Evolutionary conservation across 1,140 invertebrate species (phyloP).

Genomic region (Drosophila novamexicana): DNA sequence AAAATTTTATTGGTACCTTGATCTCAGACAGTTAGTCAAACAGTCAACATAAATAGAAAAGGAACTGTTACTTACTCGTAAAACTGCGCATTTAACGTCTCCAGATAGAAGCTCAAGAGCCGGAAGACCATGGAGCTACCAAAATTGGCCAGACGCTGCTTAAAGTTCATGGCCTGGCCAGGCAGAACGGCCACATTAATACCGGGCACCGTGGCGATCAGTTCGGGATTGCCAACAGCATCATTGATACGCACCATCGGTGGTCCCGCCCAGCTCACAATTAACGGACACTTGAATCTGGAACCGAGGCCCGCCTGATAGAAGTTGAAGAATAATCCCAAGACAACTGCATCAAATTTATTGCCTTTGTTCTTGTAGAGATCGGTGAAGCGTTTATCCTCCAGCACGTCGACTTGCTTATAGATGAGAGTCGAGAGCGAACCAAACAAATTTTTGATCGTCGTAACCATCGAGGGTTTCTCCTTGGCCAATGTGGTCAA

Average conservation of each 20-base stretch:
- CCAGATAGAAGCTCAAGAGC: slow-evolving; percentile 13
- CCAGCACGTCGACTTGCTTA: slow-evolving; percentile 66
- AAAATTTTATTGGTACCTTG: too few species aligned
- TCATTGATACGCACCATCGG: slow-evolving; percentile 53
- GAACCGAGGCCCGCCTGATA: slow-evolving; percentile 64
- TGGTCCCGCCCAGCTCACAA: slow-evolving; percentile 58
- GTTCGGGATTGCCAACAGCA: slow-evolving; percentile 66
- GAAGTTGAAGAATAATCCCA: slow-evolving; percentile 71
- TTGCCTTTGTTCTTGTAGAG: slow-evolving; percentile 71
- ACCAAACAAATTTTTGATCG: slow-evolving; percentile 47
- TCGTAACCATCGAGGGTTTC: slow-evolving; percentile 55
- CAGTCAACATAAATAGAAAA: too few species aligned
- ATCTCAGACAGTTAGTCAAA: too few species aligned
- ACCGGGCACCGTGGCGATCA: slow-evolving; percentile 51
- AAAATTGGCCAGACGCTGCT: slow-evolving; percentile 54
- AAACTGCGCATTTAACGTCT: slow-evolving; percentile 31
- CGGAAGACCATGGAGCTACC: slow-evolving; percentile 23
- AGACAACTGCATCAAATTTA: slow-evolving; percentile 68
- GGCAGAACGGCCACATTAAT: slow-evolving; percentile 39
- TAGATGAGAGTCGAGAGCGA: slow-evolving; percentile 49
- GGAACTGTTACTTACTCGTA: slow-evolving; percentile 47
- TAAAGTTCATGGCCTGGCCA: slow-evolving; percentile 63
- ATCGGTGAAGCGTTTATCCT: slow-evolving; percentile 58
- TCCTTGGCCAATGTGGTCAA: slow-evolving; percentile 50
- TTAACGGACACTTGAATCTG: slow-evolving; percentile 67